A percentile compares a stretch with the other conserved stretches of the same genome.
Evolutionary conservation across 1,140 invertebrate species (phyloP).

Genomic region (Orius insidiosus): DNA sequence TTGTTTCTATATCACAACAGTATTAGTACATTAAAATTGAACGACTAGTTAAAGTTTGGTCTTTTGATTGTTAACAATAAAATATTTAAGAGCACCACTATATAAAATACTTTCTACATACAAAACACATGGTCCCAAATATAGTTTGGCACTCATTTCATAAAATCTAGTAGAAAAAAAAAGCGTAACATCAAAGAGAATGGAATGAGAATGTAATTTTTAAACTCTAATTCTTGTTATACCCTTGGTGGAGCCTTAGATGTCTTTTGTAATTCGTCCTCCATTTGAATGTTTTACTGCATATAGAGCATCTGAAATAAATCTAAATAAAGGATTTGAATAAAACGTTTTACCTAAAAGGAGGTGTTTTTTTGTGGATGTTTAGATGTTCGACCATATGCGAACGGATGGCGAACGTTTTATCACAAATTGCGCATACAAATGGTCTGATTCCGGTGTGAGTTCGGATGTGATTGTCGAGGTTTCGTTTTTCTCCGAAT

Average conservation of each 20-base stretch:
- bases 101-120: no score
- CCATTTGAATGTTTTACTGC: conserved; percentile 16
- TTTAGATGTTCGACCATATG: conserved; percentile 15
- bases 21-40: no score
- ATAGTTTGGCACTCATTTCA: no score
- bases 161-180: no score
- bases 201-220: no score
- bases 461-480: conserved; percentile 29
- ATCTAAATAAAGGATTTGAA: not conserved
- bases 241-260: conserved; percentile 6
- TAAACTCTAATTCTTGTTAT: no score
- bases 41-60: no score
- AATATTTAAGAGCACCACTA: no score
- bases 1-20: no score
- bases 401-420: conserved; percentile 23
- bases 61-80: no score
- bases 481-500: conserved; percentile 31
- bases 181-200: no score
- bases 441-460: conserved; percentile 28
- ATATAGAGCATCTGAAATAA: conserved; percentile 10
- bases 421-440: conserved; percentile 27
- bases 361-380: conserved; percentile 12
- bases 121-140: no score
- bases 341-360: conserved; percentile 1
- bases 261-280: conserved; percentile 17